A percentile compares a stretch with the other conserved stretches of the same genome.
These are phyloP conservation scores for Bembecia ichneumoniformis DNA, from an alignment of 2,888 invertebrate species.

Conservation along the genomic window DNA sequence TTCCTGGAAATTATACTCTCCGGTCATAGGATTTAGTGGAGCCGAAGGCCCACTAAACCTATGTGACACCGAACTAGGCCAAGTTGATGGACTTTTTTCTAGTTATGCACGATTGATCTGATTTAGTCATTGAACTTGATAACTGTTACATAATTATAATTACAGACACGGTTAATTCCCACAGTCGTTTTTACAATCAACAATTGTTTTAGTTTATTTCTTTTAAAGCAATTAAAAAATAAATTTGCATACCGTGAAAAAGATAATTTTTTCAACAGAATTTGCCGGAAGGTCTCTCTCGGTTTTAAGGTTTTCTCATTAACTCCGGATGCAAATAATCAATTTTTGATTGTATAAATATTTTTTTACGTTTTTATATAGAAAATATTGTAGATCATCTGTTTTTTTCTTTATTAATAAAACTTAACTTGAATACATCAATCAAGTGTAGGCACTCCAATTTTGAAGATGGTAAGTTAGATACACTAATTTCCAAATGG, in stretches of 20 bases:
- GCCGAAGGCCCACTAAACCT: slow-evolving; percentile 33
- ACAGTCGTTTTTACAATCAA: slow-evolving; percentile 4
- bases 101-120: slow-evolving; percentile 1
- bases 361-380: too few relatives aligned
- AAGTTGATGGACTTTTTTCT: slow-evolving; percentile 61
- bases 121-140: slow-evolving; percentile 31
- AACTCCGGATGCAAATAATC: background rate
- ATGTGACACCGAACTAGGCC: slow-evolving; percentile 51
- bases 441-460: too few relatives aligned
- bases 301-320: background rate
- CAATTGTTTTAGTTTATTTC: slow-evolving; percentile 4
- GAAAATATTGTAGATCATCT: too few relatives aligned
- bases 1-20: background rate
- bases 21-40: slow-evolving; percentile 13
- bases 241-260: slow-evolving; percentile 3
- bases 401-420: too few relatives aligned
- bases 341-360: too few relatives aligned
- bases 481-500: too few relatives aligned
- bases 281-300: slow-evolving; percentile 5
- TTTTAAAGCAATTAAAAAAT: slow-evolving; percentile 2
- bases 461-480: too few relatives aligned
- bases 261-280: slow-evolving; percentile 1
- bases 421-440: too few relatives aligned
- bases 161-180: slow-evolving; percentile 4
- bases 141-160: slow-evolving; percentile 12